phyloP scores from a whole-genome alignment of 2,113 vertebrate genomes.

The Pachycephala philippinensis region DNA sequence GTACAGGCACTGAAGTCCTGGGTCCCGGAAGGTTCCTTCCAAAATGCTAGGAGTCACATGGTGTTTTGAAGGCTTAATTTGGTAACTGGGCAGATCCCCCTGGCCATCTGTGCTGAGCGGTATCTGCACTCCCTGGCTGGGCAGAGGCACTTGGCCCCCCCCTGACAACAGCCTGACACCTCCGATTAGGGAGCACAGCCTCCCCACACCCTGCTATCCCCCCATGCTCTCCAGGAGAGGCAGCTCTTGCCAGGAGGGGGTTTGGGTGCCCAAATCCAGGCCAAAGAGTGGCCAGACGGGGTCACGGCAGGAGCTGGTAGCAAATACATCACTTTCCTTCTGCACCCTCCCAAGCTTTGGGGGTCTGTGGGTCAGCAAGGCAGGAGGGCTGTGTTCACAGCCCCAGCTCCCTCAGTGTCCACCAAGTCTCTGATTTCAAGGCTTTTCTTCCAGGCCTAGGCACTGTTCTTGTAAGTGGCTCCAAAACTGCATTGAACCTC shows the following conservation, averaged over 20 bases:
- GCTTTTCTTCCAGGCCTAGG: not conserved
- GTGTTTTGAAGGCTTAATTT: constrained; percentile 56
- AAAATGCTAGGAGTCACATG: not conserved
- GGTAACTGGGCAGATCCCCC: constrained; percentile 16
- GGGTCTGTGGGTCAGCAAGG: rapidly evolving
- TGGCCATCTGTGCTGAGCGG: not conserved
- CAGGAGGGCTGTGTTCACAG: not conserved
- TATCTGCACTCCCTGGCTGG: not conserved
- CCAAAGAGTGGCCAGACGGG: not conserved
- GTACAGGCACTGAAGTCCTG: not conserved
- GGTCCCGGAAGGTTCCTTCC: not conserved
- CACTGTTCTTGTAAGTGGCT: not conserved
- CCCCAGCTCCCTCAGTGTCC: not conserved
- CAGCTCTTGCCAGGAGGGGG: not conserved
- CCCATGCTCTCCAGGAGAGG: not conserved
- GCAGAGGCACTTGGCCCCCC: constrained; percentile 34
- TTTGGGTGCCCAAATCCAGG: not conserved
- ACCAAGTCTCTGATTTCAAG: not conserved
- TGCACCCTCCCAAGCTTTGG: not conserved
- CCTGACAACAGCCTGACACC: constrained; percentile 26
- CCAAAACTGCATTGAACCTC: not conserved
- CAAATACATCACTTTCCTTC: not conserved
- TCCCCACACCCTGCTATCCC: not conserved
- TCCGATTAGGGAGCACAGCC: constrained; percentile 4
- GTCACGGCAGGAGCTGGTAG: not conserved